Base-by-base conservation (phyloP, 2,797 vertebrate genomes). In the Denticeps clupeoides region DNA sequence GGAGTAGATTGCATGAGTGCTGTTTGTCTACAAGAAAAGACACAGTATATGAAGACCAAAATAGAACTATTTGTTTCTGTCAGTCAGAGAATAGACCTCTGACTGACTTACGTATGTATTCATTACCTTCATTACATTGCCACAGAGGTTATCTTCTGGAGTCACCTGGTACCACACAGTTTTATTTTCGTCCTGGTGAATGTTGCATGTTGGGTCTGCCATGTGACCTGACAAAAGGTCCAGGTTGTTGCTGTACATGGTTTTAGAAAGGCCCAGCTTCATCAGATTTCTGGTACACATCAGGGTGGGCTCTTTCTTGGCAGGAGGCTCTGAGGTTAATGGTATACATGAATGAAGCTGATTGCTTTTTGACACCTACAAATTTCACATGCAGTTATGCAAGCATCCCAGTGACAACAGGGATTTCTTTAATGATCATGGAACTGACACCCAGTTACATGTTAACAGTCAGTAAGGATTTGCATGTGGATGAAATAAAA, bases 111-210 rank as follows among this genome's bases (percentile, higher is more conserved):
- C 31, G 1, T 2, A 19, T 7, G 5, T 7, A 27, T 50, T n/a
- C 56, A n/a, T 63, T 61, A 82, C 78, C 70, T 0, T 66, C 46
- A 71, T 35, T 9, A 3, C 38, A 50, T 69, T 82, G 59, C 75
- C 79, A 58, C 77, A 82, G 50, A 25, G 42, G 3, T 58, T 73
- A 3, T 29, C 47, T 0, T 0, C 43, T 3, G 54, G 45, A 2
- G 58, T 52, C 19, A 72, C 61, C 57, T 71, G 60, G 11, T 75
- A 80, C 77, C 75, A 77, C 27, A 77, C 60, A 0, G 40, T 13
- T 19, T 35, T 29, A 19, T 31, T n/a, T 3, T 1, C 4, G 7
- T 46, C 15, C 45, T 16, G 32, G 53, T 32, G 8, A 16, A 12
- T 18, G 4, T 60, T 41, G 29, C 79, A 80, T 43, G 58, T 59